Evolutionary conservation across 2,888 invertebrate species (phyloP).

Genomic region (Pseudococcus viburni): DNA sequence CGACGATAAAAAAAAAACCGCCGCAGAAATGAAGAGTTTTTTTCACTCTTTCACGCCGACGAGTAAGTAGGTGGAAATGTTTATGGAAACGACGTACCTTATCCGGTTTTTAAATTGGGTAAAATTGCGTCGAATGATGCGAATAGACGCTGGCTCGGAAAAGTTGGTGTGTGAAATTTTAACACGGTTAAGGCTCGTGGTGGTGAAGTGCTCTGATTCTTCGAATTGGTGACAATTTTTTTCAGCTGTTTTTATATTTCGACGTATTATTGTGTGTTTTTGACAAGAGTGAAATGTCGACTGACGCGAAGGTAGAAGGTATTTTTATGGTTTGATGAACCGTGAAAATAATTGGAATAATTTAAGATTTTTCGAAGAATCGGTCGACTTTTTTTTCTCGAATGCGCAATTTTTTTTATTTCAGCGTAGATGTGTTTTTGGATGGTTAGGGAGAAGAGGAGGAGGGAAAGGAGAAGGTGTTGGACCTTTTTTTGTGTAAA

Average conservation of each 20-base stretch:
- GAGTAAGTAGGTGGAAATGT: conserved; percentile 38
- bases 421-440: no score
- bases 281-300: not conserved
- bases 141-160: not conserved
- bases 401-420: no score
- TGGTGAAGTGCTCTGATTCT: not conserved
- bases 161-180: not conserved
- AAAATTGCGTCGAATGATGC: not conserved
- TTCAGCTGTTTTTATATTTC: not conserved
- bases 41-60: not conserved
- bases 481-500: no score
- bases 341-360: conserved; percentile 4
- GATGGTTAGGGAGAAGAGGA: no score
- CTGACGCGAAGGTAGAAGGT: not conserved
- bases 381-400: no score
- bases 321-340: not conserved
- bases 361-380: not conserved
- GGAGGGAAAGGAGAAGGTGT: no score
- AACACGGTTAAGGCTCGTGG: not conserved
- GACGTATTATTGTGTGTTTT: not conserved
- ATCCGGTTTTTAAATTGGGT: conserved; percentile 39
- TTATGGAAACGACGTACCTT: conserved; percentile 10
- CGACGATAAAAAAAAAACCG: not conserved
- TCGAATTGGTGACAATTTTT: not conserved
- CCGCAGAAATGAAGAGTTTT: conserved; percentile 37